Evolutionary conservation across 1,140 invertebrate genomes (phyloP).

Genomic region (Drosophila sulfurigaster): DNA sequence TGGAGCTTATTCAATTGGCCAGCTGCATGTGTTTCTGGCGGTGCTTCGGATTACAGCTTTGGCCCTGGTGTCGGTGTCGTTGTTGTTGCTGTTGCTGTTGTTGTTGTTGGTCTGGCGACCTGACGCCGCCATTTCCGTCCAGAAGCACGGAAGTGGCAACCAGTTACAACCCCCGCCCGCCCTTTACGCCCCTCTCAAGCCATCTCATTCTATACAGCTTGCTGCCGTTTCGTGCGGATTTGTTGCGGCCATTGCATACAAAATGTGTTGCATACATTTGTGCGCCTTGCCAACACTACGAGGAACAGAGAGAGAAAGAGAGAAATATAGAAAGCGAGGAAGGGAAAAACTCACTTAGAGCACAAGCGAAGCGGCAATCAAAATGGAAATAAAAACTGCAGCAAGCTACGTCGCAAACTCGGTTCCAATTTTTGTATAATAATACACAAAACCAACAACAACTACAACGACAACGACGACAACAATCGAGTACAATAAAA

Average conservation of each 20-base stretch:
- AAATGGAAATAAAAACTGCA: slow-evolving; percentile 72
- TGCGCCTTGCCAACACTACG: slow-evolving; percentile 18
- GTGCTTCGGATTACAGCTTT: slow-evolving; percentile 77
- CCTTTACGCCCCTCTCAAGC: neutral
- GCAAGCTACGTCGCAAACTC: slow-evolving; percentile 21
- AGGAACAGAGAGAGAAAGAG: slow-evolving; percentile 7
- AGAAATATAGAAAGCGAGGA: slow-evolving; percentile 19
- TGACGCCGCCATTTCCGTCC: slow-evolving; percentile 77
- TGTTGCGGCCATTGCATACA: slow-evolving; percentile 77
- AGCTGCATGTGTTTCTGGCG: slow-evolving; percentile 73
- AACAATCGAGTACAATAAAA: slow-evolving; percentile 12
- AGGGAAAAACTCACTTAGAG: slow-evolving; percentile 41
- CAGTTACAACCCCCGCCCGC: slow-evolving; percentile 9
- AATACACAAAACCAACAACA: slow-evolving; percentile 13
- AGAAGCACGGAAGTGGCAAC: slow-evolving; percentile 73
- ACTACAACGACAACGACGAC: neutral
- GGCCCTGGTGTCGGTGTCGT: slow-evolving; percentile 73
- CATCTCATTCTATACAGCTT: slow-evolving; percentile 9
- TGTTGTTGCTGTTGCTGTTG: slow-evolving; percentile 70
- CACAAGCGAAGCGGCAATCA: slow-evolving; percentile 54
- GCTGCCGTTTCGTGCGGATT: slow-evolving; percentile 65
- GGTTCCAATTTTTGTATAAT: slow-evolving; percentile 32
- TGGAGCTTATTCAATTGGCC: slow-evolving; percentile 56
- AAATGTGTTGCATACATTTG: slow-evolving; percentile 83
- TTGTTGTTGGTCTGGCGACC: slow-evolving; percentile 63